Evolutionary conservation across 2,113 vertebrate genomes (phyloP).

Genomic region (Hystrix brachyura): DNA sequence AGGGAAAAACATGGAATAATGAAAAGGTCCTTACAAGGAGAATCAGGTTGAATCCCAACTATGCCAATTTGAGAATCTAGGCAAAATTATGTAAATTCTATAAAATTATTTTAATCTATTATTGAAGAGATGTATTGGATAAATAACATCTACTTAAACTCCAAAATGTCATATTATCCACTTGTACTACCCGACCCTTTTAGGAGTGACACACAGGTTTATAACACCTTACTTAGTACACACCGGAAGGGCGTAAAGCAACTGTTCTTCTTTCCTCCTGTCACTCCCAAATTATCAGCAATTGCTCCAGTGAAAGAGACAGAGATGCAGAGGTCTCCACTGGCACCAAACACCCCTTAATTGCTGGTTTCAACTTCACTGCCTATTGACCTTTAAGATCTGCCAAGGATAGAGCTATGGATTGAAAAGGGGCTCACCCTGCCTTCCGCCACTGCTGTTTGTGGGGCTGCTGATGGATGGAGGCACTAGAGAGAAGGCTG

Average conservation of each 20-base stretch:
- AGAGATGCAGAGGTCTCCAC: background rate
- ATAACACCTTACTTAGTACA: slow-evolving; percentile 61
- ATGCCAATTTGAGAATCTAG: background rate
- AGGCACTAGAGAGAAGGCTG: background rate
- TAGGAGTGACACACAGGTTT: background rate
- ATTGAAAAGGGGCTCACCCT: slow-evolving; percentile 4
- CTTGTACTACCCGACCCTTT: background rate
- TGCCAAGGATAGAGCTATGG: slow-evolving; percentile 24
- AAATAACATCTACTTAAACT: background rate
- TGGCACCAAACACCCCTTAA: slow-evolving; percentile 37
- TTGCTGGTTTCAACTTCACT: slow-evolving; percentile 52
- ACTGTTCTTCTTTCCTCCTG: slow-evolving; percentile 76
- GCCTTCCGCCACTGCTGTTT: background rate
- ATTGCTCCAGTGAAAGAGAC: background rate
- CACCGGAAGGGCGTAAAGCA: slow-evolving; percentile 59
- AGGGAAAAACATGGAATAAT: background rate
- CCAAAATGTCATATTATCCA: background rate
- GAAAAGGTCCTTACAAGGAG: background rate
- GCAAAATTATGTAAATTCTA: background rate
- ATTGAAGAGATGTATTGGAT: background rate
- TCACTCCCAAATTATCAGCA: background rate
- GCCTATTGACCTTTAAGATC: slow-evolving; percentile 58
- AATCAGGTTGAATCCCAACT: background rate
- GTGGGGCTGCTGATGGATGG: background rate
- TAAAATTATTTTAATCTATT: background rate